Evolutionary conservation across 1,140 invertebrate genomes (phyloP), one percentile per base, ranked within the genome.

Genomic region (Anoplophora glabripennis): DNA sequence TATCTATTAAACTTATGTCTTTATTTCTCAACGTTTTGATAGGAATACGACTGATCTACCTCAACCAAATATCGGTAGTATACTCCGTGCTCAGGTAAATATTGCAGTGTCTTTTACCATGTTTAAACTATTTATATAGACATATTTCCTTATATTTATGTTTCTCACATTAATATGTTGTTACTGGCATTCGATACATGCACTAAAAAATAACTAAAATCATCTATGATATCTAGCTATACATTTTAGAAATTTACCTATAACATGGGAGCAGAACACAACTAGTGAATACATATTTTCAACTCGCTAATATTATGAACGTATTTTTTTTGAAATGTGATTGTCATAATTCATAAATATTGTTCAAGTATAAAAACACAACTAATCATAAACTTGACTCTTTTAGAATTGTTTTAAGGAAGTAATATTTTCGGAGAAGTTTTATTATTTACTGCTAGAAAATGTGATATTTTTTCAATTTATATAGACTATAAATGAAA

Each of bases 51-150:
- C 37, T 42, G 53, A 54, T 56, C 9, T 56, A 59, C 35, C 40
- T 44, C 17, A 47, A 42, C 44, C 21, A 35, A 36, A 18, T 36
- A 41, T 59, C 33, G 46, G 28, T 34, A 18, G 35, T 15, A 44
- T 45, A 28, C 56, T 48, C 35, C 63, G 65, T 66, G 61, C 61
- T 58, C 60, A 66, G 66, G 63, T 63, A 58, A 56, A 57, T 37
- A 36, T 46, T 40, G 17, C 28, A 46, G 10, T 28, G n/a, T 18
- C 14, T 46, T 46, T 17, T 17, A 17, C n/a, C 28, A 21, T 46
- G 12, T 46, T 46, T 42, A 42, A 9, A 42, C 14, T 28, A 11
- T 46, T 46, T 46, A 18, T 18, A 21, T 46, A 15, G 15, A 10
- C 28, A 21, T 46, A 10, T 15, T 15, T 14, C 9, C 14, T 2